phyloP scores from a whole-genome alignment of 2,113 vertebrate genomes.

The Ancistrus triradiatus region DNA sequence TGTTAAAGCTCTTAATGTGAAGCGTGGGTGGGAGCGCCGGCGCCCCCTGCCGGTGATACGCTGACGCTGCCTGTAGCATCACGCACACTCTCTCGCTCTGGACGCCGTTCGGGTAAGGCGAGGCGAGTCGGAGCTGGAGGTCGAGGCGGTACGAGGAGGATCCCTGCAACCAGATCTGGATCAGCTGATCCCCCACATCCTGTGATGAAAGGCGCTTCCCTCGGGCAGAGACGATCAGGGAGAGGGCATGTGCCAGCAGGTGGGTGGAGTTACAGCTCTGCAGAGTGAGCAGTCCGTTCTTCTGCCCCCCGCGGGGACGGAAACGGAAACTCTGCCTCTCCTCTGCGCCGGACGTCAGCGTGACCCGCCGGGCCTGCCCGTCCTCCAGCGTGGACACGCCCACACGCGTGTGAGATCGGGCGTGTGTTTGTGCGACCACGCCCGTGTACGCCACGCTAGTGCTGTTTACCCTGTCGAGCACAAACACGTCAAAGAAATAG shows the following conservation, averaged over 20 bases:
- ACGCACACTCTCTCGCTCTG: slow-evolving; percentile 61
- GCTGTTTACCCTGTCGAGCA: slow-evolving; percentile 73
- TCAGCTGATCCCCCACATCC: slow-evolving; percentile 65
- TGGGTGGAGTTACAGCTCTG: slow-evolving; percentile 72
- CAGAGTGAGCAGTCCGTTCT: slow-evolving; percentile 77
- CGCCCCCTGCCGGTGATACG: slow-evolving; percentile 73
- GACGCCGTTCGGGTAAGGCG: slow-evolving; percentile 9
- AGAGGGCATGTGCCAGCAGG: slow-evolving; percentile 50
- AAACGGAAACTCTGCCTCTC: slow-evolving; percentile 66
- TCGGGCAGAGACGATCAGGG: slow-evolving; percentile 68
- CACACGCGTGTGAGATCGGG: slow-evolving; percentile 62
- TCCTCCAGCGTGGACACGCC: slow-evolving; percentile 70
- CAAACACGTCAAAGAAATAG: slow-evolving; percentile 85
- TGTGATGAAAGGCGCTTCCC: slow-evolving; percentile 66
- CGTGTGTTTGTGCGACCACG: slow-evolving; percentile 72
- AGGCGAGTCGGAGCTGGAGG: slow-evolving; percentile 62
- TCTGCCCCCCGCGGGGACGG: slow-evolving; percentile 72
- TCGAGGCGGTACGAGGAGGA: slow-evolving; percentile 70
- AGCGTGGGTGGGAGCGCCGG: slow-evolving; percentile 80
- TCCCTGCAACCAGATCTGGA: slow-evolving; percentile 78
- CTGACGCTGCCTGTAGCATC: slow-evolving; percentile 77
- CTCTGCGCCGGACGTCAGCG: slow-evolving; percentile 54
- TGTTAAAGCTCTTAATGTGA: slow-evolving; percentile 85
- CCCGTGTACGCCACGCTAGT: slow-evolving; percentile 77
- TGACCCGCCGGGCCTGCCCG: slow-evolving; percentile 74